phyloP scores from a whole-genome alignment of 2,113 vertebrate species.

The Empidonax alnorum region DNA sequence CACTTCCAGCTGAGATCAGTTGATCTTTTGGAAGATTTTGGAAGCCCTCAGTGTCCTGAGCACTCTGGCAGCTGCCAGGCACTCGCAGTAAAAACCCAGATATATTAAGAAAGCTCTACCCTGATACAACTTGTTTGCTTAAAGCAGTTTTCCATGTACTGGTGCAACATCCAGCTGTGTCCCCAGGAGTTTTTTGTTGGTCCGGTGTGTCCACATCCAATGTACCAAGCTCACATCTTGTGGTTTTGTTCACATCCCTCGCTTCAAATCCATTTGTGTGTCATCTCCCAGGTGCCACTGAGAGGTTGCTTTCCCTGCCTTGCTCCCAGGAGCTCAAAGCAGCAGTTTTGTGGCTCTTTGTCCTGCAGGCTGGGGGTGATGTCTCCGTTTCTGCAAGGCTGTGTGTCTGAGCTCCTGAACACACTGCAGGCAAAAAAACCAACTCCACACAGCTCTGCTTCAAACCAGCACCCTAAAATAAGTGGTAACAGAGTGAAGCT shows the following conservation, averaged over 20 bases:
- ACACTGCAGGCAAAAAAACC: not conserved
- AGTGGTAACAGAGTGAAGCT: not conserved
- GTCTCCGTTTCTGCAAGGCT: not conserved
- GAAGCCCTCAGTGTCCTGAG: not conserved
- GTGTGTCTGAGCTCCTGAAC: not conserved
- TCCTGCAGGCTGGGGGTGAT: not conserved
- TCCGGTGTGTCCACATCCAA: accelerated
- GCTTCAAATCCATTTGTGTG: accelerated
- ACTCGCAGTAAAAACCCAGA: not conserved
- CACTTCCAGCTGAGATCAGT: not conserved
- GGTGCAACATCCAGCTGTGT: not conserved
- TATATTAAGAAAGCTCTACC: not conserved
- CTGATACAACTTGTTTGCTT: not conserved
- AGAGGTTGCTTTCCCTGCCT: not conserved
- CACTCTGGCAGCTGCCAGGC: not conserved
- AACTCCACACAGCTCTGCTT: not conserved
- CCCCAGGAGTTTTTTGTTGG: not conserved
- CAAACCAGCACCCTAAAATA: not conserved
- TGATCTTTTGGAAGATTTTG: not conserved
- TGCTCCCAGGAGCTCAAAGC: not conserved
- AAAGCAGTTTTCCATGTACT: accelerated
- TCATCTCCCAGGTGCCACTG: not conserved
- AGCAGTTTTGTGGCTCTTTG: not conserved
- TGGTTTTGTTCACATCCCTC: not conserved
- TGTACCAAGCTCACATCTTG: not conserved